A percentile compares a stretch with the other conserved stretches of the same genome.
Conservation (phyloP, 2,888 invertebrate species). For the Eilema sororculum region DNA sequence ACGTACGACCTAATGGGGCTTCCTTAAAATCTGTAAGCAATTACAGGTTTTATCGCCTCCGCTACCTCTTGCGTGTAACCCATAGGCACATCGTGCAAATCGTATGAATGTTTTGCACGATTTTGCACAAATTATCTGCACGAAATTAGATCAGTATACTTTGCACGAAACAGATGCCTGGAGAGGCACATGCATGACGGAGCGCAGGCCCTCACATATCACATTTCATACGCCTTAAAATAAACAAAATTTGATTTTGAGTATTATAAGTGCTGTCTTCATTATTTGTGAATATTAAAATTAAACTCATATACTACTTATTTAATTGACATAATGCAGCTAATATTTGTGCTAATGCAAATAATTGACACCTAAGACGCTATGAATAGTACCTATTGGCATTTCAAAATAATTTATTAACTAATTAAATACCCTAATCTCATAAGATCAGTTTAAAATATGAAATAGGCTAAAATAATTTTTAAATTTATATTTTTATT, state of each 20-base stretch:
- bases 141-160: no score
- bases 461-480: slow-evolving; percentile 32
- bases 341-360: slow-evolving; percentile 48
- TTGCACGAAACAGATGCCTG: no score
- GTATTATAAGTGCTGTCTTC: slow-evolving; percentile 34
- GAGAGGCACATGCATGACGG: no score
- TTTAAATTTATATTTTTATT: slow-evolving; percentile 27
- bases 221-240: slow-evolving; percentile 23
- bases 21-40: slow-evolving; percentile 42
- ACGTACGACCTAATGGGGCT: background rate
- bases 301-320: slow-evolving; percentile 19
- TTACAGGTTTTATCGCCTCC: slow-evolving; percentile 32
- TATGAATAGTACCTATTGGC: slow-evolving; percentile 44
- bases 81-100: slow-evolving; percentile 13
- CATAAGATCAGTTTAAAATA: slow-evolving; percentile 43
- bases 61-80: no score
- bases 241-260: slow-evolving; percentile 35
- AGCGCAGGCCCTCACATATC: background rate
- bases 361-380: slow-evolving; percentile 56
- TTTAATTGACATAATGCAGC: slow-evolving; percentile 53
- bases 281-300: slow-evolving; percentile 24
- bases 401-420: slow-evolving; percentile 39
- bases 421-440: slow-evolving; percentile 37
- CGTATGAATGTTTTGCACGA: background rate
- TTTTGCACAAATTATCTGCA: no score